Evolutionary conservation across 2,888 invertebrate genomes (phyloP).

Genomic region (Lampropteryx suffumata): DNA sequence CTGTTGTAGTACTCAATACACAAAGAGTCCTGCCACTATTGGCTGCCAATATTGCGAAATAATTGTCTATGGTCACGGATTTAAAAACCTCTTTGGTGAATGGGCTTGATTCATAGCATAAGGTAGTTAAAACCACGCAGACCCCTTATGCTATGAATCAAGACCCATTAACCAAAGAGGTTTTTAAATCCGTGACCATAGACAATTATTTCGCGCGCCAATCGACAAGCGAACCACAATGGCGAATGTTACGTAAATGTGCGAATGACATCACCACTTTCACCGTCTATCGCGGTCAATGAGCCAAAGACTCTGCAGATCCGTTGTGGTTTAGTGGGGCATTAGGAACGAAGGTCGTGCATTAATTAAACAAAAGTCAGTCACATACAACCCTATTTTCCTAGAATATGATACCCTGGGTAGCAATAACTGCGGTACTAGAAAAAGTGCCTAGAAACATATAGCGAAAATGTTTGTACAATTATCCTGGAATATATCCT

Average conservation of each 20-base stretch:
- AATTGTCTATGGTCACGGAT: not conserved
- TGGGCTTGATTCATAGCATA: not conserved
- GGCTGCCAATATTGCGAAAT: too few relatives aligned
- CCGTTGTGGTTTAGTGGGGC: constrained; percentile 23
- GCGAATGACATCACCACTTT: constrained; percentile 36
- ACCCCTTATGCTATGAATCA: not conserved
- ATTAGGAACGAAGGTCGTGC: constrained; percentile 15
- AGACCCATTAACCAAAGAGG: not conserved
- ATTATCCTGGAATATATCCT: too few relatives aligned
- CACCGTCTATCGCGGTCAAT: constrained; percentile 37
- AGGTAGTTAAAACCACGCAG: too few relatives aligned
- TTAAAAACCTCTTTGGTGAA: not conserved
- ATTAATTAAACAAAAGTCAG: too few relatives aligned
- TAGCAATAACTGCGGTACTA: too few relatives aligned
- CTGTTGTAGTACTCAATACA: too few relatives aligned
- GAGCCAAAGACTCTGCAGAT: constrained; percentile 24
- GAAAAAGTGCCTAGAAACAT: too few relatives aligned
- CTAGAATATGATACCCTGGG: too few relatives aligned
- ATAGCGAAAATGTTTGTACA: too few relatives aligned
- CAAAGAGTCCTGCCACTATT: too few relatives aligned
- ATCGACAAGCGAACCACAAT: constrained; percentile 27
- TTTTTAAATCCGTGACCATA: constrained; percentile 12
- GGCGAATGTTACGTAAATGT: constrained; percentile 30
- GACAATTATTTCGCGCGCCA: constrained; percentile 24
- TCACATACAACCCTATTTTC: too few relatives aligned